A percentile compares a stretch with the other conserved stretches of the same genome.
phyloP scores from a whole-genome alignment of 2,888 invertebrate genomes.

The Spicauda simplicius region DNA sequence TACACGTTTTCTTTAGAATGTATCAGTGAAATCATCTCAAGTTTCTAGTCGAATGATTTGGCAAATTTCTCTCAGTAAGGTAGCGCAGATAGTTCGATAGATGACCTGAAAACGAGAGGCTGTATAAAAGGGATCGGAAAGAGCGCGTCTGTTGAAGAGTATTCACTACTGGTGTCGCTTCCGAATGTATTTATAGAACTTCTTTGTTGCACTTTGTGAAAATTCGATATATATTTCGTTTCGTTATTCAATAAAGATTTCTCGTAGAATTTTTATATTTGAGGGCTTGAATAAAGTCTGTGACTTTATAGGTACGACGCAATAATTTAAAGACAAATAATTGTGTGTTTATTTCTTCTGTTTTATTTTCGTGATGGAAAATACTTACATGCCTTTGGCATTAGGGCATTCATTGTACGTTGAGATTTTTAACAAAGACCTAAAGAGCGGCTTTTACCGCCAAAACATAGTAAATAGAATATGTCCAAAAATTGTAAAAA shows the following conservation, averaged over 20 bases:
- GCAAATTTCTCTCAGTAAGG: constrained; percentile 60
- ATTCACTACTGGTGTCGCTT: constrained; percentile 67
- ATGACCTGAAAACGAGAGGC: constrained; percentile 55
- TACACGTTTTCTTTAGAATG: constrained; percentile 17
- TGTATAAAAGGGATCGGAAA: constrained; percentile 65
- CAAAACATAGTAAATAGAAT: too few relatives aligned
- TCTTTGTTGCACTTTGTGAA: constrained; percentile 45
- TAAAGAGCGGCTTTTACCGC: too few relatives aligned
- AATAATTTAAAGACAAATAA: too few relatives aligned
- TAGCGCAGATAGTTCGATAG: constrained; percentile 59
- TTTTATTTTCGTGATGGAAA: too few relatives aligned
- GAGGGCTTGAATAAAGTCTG: not conserved
- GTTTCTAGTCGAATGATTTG: constrained; percentile 64
- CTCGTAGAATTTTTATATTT: constrained; percentile 1
- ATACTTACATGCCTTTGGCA: too few relatives aligned
- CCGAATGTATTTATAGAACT: constrained; percentile 50
- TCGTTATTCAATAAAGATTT: constrained; percentile 12
- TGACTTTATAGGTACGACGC: not conserved
- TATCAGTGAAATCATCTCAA: constrained; percentile 51
- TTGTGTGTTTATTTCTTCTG: too few relatives aligned
- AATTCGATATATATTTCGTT: constrained; percentile 33
- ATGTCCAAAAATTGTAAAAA: too few relatives aligned
- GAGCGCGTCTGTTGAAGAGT: constrained; percentile 62
- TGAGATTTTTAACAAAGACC: too few relatives aligned
- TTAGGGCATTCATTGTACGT: too few relatives aligned